Percentiles rank a stretch among this genome's conserved stretches.
Evolutionary conservation across 2,113 vertebrate species (phyloP).

Genomic region (Gavialis gangeticus): DNA sequence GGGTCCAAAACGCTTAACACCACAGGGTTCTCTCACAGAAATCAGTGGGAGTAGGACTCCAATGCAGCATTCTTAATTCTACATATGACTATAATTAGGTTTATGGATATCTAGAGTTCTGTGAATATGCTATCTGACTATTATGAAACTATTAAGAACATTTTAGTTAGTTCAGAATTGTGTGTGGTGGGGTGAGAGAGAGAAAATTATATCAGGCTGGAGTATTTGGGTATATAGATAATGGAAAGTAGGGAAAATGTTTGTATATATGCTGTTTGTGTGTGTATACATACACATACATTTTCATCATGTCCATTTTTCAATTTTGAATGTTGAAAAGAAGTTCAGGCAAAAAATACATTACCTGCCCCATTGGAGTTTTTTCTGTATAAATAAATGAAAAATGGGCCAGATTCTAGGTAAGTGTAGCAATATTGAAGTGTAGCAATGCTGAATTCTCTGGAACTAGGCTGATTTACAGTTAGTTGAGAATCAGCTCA

Average conservation of each 20-base stretch:
- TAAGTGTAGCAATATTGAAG: background rate
- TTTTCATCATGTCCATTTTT: background rate
- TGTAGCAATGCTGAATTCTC: background rate
- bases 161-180: no score
- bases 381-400: background rate
- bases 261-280: no score
- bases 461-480: background rate
- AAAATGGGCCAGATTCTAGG: background rate
- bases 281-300: no score
- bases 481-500: background rate
- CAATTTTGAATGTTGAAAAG: background rate
- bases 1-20: background rate
- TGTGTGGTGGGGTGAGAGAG: background rate
- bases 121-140: no score
- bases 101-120: no score
- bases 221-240: background rate
- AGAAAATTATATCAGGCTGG: background rate
- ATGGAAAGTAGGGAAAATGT: background rate
- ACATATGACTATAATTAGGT: no score
- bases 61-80: no score
- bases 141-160: no score
- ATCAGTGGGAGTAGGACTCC: background rate
- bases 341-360: background rate
- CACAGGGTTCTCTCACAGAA: background rate
- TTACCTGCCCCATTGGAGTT: background rate